phyloP scores from a whole-genome alignment of 2,888 invertebrate genomes.

The Microctonus aethiopoides region DNA sequence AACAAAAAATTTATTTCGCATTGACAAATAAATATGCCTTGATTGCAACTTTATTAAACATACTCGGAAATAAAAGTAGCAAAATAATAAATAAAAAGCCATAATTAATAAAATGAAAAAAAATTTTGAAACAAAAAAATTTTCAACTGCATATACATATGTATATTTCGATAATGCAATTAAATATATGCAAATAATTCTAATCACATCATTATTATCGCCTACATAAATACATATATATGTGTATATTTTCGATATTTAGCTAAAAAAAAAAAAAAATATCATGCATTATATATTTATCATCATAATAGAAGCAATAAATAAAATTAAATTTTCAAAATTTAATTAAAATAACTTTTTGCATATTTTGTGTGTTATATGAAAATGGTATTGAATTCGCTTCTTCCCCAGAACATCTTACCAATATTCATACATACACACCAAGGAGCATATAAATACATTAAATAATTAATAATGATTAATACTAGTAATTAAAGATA shows the following conservation, averaged over 20 bases:
- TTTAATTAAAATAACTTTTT: not conserved
- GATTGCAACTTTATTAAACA: conserved; percentile 24
- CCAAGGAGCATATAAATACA: not conserved
- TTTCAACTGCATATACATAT: conserved; percentile 19
- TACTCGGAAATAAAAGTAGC: conserved; percentile 17
- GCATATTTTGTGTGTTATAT: conserved; percentile 2
- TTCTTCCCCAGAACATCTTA: conserved; percentile 11
- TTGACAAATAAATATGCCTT: conserved; percentile 25
- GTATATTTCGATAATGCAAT: conserved; percentile 44
- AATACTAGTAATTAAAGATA: conserved; percentile 13
- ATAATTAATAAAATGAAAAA: conserved; percentile 3
- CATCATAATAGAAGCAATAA: conserved; percentile 25
- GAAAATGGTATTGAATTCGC: not conserved
- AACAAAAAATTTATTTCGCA: conserved; percentile 11
- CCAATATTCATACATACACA: conserved; percentile 6
- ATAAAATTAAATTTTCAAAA: conserved; percentile 7
- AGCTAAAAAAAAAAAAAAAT: not conserved
- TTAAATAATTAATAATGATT: conserved; percentile 6
- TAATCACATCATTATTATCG: conserved; percentile 52
- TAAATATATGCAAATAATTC: conserved; percentile 62
- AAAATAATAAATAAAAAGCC: not conserved
- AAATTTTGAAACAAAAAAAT: conserved; percentile 19
- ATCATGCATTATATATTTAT: not conserved
- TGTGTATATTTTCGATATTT: conserved; percentile 54
- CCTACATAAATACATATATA: conserved; percentile 28